Conservation (phyloP, 2,797 vertebrate genomes). For the Anguilla pacifica region DNA sequence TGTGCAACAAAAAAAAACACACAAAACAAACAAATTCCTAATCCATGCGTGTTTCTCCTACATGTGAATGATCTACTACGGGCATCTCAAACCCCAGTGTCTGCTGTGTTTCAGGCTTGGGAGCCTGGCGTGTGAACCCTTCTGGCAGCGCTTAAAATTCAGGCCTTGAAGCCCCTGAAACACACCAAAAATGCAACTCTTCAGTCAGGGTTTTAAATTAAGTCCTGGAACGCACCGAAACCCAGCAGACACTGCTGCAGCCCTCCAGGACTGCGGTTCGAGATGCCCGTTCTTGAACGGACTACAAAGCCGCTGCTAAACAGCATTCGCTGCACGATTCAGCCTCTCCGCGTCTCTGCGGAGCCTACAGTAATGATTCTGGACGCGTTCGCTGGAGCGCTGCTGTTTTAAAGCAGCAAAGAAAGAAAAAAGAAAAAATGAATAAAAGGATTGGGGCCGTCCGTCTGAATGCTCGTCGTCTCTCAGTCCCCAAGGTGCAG, state of each 20-base stretch:
- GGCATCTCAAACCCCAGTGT: neutral
- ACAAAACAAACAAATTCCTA: neutral
- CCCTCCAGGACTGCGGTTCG: neutral
- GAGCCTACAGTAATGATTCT: neutral
- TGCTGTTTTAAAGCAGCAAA: neutral
- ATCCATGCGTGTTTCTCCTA: neutral
- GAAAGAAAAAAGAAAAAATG: neutral
- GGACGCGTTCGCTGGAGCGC: neutral
- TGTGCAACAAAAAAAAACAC: neutral
- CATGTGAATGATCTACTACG: neutral
- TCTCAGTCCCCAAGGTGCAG: slow-evolving; percentile 88
- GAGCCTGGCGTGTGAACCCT: neutral
- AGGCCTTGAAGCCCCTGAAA: neutral
- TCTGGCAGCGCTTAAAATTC: neutral
- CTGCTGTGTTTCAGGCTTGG: neutral
- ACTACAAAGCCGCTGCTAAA: neutral
- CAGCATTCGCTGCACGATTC: neutral
- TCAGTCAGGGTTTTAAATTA: neutral
- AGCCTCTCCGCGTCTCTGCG: neutral
- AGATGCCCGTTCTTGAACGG: neutral
- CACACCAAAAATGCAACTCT: too few relatives aligned
- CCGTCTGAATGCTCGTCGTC: neutral
- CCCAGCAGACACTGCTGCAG: neutral
- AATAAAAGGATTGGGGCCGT: neutral
- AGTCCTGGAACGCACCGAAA: neutral